Conservation (phyloP, 2,797 vertebrate species). For the Dendrocincla fuliginosa region DNA sequence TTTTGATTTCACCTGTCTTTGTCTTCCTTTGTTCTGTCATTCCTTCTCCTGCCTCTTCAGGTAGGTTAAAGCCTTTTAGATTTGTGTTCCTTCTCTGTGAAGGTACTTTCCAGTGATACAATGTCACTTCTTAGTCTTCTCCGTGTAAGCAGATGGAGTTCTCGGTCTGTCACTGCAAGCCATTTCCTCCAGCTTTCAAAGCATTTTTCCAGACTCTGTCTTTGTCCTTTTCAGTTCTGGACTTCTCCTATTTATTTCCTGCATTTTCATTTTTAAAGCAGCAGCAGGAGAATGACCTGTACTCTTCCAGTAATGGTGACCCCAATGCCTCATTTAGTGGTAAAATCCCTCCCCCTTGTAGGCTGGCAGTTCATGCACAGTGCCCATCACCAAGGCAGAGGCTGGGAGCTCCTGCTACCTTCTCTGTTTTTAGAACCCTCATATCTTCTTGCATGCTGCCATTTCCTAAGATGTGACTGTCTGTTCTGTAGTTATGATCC, state of each 20-base stretch:
- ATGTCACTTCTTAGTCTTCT: neutral
- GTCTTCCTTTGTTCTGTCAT: neutral
- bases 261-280: neutral
- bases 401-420: neutral
- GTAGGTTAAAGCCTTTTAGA: neutral
- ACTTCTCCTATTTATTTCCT: neutral
- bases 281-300: neutral
- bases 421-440: neutral
- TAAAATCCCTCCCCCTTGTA: neutral
- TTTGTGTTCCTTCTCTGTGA: neutral
- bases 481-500: neutral
- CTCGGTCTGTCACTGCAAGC: neutral
- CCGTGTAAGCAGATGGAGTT: neutral
- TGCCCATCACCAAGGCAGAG: neutral
- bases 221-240: neutral
- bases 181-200: neutral
- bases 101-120: neutral
- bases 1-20: neutral
- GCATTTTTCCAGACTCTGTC: accelerated
- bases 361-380: neutral
- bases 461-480: neutral
- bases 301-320: neutral
- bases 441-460: neutral
- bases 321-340: neutral
- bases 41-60: neutral